These are phyloP conservation scores for Clarias macrocephalus DNA, from an alignment of 2,113 vertebrate species.

Conservation along the genomic window DNA sequence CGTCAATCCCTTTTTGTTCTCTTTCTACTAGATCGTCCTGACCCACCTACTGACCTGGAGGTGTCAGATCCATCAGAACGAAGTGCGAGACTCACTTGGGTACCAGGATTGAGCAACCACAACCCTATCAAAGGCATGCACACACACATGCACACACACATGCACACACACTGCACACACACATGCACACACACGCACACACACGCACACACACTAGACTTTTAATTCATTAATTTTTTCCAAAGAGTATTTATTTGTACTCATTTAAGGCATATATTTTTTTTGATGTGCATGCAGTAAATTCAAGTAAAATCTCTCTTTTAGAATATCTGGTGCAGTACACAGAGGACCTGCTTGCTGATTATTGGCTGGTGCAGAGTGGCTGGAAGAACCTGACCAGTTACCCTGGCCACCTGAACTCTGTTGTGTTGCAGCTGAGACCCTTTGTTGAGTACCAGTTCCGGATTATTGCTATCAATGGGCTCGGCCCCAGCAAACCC, in stretches of 20 bases:
- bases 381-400: conserved; percentile 88
- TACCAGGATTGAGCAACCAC: conserved; percentile 88
- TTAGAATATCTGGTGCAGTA: conserved; percentile 89
- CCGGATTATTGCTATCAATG: conserved; percentile 87
- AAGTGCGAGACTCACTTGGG: conserved; percentile 87
- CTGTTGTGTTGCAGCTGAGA: conserved; percentile 81
- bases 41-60: conserved; percentile 84
- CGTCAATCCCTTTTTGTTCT: not conserved
- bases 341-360: conserved; percentile 78
- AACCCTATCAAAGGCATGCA: conserved; percentile 87
- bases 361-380: conserved; percentile 78
- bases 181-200: conserved; percentile 1
- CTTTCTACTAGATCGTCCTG: conserved; percentile 80
- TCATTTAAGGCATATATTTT: not conserved
- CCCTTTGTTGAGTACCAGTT: conserved; percentile 95
- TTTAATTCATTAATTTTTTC: not conserved
- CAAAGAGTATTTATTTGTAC: not conserved
- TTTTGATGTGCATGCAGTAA: not conserved
- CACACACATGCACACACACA: not conserved
- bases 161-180: conserved; percentile 4
- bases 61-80: conserved; percentile 88
- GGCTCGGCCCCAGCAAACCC: conserved; percentile 87
- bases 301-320: conserved; percentile 17
- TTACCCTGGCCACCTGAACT: conserved; percentile 86
- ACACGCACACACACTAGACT: not conserved